phyloP scores from a whole-genome alignment of 2,113 vertebrate species.

The Sapayoa aenigma region DNA sequence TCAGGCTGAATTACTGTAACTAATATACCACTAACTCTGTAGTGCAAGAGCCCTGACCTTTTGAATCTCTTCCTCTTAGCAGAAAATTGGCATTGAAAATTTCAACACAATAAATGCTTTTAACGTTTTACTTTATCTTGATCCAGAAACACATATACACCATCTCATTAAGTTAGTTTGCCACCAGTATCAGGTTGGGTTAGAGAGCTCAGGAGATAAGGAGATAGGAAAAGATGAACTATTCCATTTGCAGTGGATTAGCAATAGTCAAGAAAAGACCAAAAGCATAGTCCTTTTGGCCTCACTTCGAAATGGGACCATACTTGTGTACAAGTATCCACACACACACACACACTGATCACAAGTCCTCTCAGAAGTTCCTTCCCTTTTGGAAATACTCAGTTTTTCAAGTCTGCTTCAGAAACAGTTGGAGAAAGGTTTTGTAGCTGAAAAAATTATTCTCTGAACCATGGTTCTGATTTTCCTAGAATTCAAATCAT shows the following conservation, averaged over 20 bases:
- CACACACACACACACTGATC: neutral
- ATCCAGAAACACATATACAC: constrained; percentile 61
- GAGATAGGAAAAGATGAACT: constrained; percentile 48
- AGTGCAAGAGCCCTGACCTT: constrained; percentile 72
- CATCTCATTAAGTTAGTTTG: constrained; percentile 65
- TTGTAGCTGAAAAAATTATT: neutral
- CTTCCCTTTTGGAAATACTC: neutral
- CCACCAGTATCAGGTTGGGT: constrained; percentile 55
- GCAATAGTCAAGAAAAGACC: neutral
- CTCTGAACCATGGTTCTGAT: neutral
- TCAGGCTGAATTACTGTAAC: constrained; percentile 79
- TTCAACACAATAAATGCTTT: constrained; percentile 71
- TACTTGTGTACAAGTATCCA: neutral
- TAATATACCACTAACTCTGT: constrained; percentile 72
- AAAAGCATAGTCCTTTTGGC: constrained; percentile 9
- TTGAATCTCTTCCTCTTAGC: constrained; percentile 61
- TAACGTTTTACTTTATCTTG: constrained; percentile 69
- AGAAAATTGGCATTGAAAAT: constrained; percentile 77
- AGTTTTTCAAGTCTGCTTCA: neutral
- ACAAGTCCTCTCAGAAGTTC: neutral
- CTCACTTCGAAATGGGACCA: constrained; percentile 15
- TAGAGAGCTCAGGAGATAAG: constrained; percentile 54
- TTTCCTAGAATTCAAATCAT: neutral
- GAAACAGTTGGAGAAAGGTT: neutral
- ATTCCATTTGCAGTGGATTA: constrained; percentile 54